Evolutionary conservation across 2,797 vertebrate species (phyloP).

Genomic region (Spea hammondii): DNA sequence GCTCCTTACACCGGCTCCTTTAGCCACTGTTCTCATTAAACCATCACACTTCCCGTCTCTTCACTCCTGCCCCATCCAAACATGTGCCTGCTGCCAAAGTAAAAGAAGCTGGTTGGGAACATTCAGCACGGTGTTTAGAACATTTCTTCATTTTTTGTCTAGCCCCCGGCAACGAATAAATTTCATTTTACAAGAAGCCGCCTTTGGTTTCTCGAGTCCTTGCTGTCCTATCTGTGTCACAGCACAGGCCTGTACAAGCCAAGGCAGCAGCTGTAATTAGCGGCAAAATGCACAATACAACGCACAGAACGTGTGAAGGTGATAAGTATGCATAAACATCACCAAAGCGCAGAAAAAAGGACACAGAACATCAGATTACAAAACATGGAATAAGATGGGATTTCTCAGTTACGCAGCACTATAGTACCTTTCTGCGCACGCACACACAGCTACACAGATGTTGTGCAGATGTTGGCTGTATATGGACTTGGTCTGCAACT

Average conservation of each 20-base stretch:
- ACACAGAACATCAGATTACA: slow-evolving; percentile 4
- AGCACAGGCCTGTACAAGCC: slow-evolving; percentile 17
- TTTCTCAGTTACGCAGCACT: not conserved
- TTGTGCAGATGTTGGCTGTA: slow-evolving; percentile 25
- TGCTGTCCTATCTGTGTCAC: slow-evolving; percentile 3
- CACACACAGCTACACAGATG: slow-evolving; percentile 24
- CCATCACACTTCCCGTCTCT: no score
- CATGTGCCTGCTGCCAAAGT: no score
- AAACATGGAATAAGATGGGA: not conserved
- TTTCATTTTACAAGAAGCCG: not conserved
- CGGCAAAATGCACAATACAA: slow-evolving; percentile 15
- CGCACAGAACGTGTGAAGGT: slow-evolving; percentile 38
- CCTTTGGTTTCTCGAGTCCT: slow-evolving; percentile 17
- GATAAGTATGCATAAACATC: slow-evolving; percentile 27
- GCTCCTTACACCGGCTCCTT: no score
- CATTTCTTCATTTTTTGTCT: not conserved
- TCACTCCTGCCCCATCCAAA: no score
- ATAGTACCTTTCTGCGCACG: not conserved
- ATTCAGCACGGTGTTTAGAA: not conserved
- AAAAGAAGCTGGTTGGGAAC: not conserved
- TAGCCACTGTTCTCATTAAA: no score
- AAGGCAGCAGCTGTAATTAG: slow-evolving; percentile 7
- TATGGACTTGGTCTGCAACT: slow-evolving; percentile 10
- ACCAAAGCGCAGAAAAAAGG: not conserved
- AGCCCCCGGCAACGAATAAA: slow-evolving; percentile 7